These are phyloP conservation scores for Colletes gigas DNA, from an alignment of 1,140 invertebrate genomes.

Conservation along the genomic window DNA sequence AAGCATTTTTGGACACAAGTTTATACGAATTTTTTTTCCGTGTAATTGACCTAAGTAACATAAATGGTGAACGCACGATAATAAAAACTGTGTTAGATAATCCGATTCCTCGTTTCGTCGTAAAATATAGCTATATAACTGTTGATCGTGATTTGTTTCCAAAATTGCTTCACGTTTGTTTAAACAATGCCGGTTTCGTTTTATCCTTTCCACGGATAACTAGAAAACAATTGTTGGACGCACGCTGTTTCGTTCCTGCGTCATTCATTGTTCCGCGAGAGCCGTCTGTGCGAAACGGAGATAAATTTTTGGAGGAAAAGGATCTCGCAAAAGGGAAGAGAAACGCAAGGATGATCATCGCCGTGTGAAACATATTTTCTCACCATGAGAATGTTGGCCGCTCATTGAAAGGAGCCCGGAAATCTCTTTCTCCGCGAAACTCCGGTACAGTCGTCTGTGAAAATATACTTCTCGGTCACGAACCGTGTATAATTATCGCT, in stretches of 20 bases:
- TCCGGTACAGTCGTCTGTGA: conserved; percentile 58
- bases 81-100: too few relatives aligned
- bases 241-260: background rate
- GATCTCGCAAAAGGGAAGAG: background rate
- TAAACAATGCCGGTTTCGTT: too few relatives aligned
- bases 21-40: too few relatives aligned
- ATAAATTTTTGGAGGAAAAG: background rate
- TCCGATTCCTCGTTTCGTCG: too few relatives aligned
- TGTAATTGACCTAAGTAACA: too few relatives aligned
- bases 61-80: too few relatives aligned
- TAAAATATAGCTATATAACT: too few relatives aligned
- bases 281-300: background rate
- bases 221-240: background rate
- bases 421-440: conserved; percentile 63
- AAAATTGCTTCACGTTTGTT: too few relatives aligned
- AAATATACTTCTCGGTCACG: conserved; percentile 55
- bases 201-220: background rate
- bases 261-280: background rate
- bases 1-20: too few relatives aligned
- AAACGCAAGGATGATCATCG: conserved; percentile 48
- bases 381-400: conserved; percentile 48
- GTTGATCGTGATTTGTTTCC: too few relatives aligned
- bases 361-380: conserved; percentile 59
- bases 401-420: conserved; percentile 64
- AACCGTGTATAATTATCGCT: conserved; percentile 56